Conservation (phyloP, 2,888 invertebrate species). For the Vanessa cardui region DNA sequence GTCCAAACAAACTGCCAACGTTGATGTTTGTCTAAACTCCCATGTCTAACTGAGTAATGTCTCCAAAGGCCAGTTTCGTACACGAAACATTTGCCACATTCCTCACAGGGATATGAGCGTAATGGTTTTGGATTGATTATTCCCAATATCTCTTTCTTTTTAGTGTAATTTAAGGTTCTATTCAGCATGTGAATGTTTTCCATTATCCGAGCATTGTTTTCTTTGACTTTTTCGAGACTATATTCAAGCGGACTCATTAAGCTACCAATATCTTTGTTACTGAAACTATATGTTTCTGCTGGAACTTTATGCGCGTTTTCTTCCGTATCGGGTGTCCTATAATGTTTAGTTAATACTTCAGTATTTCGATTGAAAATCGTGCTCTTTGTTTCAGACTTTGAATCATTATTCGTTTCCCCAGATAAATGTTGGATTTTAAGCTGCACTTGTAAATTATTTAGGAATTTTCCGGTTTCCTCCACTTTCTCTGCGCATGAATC, state of each 20-base stretch:
- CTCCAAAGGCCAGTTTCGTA: constrained; percentile 74
- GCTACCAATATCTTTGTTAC: constrained; percentile 9
- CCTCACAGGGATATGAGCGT: constrained; percentile 66
- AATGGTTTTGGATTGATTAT: constrained; percentile 62
- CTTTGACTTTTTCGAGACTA: constrained; percentile 73
- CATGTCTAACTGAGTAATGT: constrained; percentile 67
- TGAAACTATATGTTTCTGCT: background rate
- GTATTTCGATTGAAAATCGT: background rate
- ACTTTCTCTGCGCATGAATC: constrained; percentile 64
- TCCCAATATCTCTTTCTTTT: constrained; percentile 71
- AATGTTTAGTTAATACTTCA: constrained; percentile 12
- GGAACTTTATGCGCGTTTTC: background rate
- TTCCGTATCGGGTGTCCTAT: background rate
- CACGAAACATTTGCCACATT: constrained; percentile 76
- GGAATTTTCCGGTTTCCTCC: constrained; percentile 41
- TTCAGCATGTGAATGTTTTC: constrained; percentile 76
- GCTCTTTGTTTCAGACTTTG: background rate
- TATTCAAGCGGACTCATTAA: constrained; percentile 63
- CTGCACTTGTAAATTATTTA: constrained; percentile 21
- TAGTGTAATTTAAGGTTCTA: constrained; percentile 71
- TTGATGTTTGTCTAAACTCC: constrained; percentile 59
- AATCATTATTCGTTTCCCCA: background rate
- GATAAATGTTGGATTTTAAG: constrained; percentile 12
- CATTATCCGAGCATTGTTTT: constrained; percentile 77
- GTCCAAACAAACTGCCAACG: constrained; percentile 79